Base-by-base conservation (phyloP, 2,888 invertebrate species). In the Chloroclystis v-ata region DNA sequence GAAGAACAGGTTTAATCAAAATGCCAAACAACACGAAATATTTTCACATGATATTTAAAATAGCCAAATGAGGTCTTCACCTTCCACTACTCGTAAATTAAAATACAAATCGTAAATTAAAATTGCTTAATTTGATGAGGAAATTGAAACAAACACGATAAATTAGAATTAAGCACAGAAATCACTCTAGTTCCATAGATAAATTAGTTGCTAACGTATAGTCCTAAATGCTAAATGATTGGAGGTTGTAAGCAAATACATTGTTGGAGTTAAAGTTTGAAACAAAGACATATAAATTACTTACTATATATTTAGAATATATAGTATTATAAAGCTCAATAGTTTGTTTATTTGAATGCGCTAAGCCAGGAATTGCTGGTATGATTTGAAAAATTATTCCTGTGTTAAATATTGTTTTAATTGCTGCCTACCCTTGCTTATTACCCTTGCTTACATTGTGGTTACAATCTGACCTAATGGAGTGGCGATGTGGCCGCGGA, bases 151-250 rank as follows among this genome's bases (percentile, higher is more conserved):
- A 49, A 40, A 38, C 39, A 41, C 30, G 25, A 42, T 47, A 37
- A 38, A 41, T 32, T 41, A 24, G 33, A 35, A 44, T 48, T 49
- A 25, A 40, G 32, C 54, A 49, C 29, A 32, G 57, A 47, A 52
- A 54, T 40, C 44, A 52, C 43, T 54, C 54, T 24, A 57, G 16
- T 50, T 57, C 35, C 33, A 35, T 33, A 25, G 40, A 38, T 26
- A 37, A 33, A 32, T 6, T 28, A 40, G 28, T 45, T 35, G 42
- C 25, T 38, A 20, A 12, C 16, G 6, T 12, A 24, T 14, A 9
- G n/a, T 16, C 28, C 8, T 43, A 28, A 48, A 46, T 52, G 45
- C 37, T 37, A 38, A 42, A 47, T 40, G 41, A 1, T 32, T 41
- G 30, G 37, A 43, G 40, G 25, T 33, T 20, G 20, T 20, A 20